Conservation (phyloP, 2,113 vertebrate genomes). For the Brachypteracias leptosomus region DNA sequence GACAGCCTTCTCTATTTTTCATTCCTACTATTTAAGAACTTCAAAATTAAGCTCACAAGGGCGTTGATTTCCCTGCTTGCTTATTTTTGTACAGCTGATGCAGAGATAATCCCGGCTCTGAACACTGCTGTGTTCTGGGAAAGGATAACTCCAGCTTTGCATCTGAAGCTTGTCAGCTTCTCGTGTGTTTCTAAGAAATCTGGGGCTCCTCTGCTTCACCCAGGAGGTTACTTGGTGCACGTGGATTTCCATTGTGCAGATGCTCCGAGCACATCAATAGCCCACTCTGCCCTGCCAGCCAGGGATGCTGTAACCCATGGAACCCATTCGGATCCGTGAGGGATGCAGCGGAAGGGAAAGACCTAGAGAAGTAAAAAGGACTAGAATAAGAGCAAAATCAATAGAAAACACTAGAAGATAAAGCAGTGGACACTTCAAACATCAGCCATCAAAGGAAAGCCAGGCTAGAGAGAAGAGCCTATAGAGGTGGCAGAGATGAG, state of each 20-base stretch:
- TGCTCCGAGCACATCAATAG: background rate
- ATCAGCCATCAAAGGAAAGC: constrained; percentile 39
- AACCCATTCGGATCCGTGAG: constrained; percentile 1
- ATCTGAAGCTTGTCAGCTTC: background rate
- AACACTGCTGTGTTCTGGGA: background rate
- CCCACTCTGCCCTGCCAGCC: background rate
- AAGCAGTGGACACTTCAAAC: constrained; percentile 44
- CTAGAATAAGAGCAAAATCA: constrained; percentile 13
- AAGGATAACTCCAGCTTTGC: background rate
- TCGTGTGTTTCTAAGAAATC: background rate
- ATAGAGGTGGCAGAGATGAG: background rate
- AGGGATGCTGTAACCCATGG: background rate
- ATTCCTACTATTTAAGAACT: constrained; percentile 6
- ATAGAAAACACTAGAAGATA: constrained; percentile 20
- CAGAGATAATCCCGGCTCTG: background rate
- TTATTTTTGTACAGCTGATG: constrained; percentile 13
- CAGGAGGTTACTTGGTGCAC: background rate
- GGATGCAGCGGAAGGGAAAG: background rate
- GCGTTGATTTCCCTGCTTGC: background rate
- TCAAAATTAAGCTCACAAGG: constrained; percentile 29
- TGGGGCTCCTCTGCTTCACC: background rate
- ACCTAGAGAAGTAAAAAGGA: background rate
- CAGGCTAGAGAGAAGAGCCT: background rate
- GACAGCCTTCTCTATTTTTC: constrained; percentile 33
- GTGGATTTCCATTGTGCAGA: background rate